Base-by-base conservation (phyloP, 2,113 vertebrate species). In the Corythornis vintsioides region DNA sequence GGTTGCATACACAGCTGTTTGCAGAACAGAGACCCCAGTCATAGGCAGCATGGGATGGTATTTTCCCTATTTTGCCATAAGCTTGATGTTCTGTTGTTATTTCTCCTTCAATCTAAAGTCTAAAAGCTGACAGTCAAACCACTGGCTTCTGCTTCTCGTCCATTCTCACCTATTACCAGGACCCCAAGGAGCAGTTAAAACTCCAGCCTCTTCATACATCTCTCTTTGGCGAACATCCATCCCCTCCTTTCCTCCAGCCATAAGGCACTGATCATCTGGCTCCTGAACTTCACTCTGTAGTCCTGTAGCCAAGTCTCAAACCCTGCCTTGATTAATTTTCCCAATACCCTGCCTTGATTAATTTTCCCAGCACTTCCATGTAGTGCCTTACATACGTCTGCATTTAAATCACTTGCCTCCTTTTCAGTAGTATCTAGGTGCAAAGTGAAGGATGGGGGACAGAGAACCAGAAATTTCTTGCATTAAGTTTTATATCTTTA, bases 91-190 rank as follows among this genome's bases (percentile, higher is more conserved):
- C 26, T 6, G 3, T 25, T 6, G 3, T 28, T 76, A 6, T 3
- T 14, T 38, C 5, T 28, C n/a, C 26, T 57, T 87, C 78, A 31
- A 13, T 31, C 20, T 25, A 15, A 64, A 56, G n/a, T 19, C 71
- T 67, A 69, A 88, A 91, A 43, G 17, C 8, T 35, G 7, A 6
- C 56, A 42, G 24, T 63, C 78, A 40, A 16, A 64, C 5, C 40
- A 14, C 25, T 43, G 20, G 13, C 20, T 79, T 74, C 52, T 11
- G 3, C 48, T 65, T 56, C 20, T 24, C n/a, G 6, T 20, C 59
- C 24, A 8, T 47, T 87, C 31, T 48, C 0, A 0, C 20, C 38
- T 28, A 12, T 66, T 24, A 4, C 15, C 6, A 31, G 8, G 7
- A 6, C 25, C 11, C 7, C 17, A 66, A 4, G 24, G 24, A 38